Conservation (phyloP, 2,113 vertebrate genomes). For the Alethe diademata region DNA sequence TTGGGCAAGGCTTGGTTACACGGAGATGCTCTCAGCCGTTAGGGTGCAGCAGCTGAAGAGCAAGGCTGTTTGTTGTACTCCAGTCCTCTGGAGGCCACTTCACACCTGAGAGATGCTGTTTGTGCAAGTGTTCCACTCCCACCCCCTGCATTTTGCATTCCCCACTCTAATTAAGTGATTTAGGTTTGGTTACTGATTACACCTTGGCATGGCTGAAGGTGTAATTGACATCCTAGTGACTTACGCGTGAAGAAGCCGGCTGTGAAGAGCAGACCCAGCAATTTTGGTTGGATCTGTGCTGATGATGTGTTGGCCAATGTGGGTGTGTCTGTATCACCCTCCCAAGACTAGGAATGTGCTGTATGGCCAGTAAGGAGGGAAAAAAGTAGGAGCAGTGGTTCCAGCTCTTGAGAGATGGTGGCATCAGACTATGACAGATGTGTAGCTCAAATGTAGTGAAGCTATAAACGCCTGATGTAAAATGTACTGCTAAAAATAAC, state of each 20-base stretch:
- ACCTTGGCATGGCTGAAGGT: background rate
- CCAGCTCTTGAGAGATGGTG: background rate
- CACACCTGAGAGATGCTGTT: background rate
- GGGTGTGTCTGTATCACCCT: background rate
- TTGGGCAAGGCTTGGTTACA: background rate
- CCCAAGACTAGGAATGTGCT: background rate
- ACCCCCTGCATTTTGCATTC: background rate
- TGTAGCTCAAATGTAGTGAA: background rate
- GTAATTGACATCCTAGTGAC: background rate
- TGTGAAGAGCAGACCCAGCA: background rate
- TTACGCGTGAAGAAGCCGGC: accelerated
- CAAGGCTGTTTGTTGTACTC: background rate
- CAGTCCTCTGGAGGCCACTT: background rate
- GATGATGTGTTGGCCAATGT: background rate
- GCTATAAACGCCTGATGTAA: background rate
- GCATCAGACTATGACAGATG: background rate
- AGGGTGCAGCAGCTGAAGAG: background rate
- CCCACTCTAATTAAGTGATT: background rate
- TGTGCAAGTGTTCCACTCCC: background rate
- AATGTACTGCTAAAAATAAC: background rate
- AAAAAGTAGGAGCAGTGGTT: background rate
- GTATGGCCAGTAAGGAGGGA: background rate
- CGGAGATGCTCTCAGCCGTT: background rate
- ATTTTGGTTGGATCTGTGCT: background rate
- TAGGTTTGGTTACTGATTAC: background rate